Evolutionary conservation across 2,113 vertebrate species (phyloP), one percentile per base, ranked within the genome.

Genomic region (Hippocampus mohnikei): DNA sequence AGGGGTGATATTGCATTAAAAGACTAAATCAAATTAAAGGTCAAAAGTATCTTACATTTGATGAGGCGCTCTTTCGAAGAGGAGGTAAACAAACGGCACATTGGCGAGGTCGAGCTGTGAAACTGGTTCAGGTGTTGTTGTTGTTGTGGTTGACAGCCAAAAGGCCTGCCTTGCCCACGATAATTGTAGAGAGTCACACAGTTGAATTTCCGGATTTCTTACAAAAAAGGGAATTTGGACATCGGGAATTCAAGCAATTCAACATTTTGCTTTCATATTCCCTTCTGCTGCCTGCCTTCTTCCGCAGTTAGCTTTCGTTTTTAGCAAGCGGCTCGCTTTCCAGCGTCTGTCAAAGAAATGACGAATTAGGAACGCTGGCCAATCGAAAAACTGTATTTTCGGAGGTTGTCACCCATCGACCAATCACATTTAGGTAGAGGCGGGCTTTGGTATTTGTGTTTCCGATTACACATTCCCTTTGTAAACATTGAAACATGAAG

Each of bases 281-380:
- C 42, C 3, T 12, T 44, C 63, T 25, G 27, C 52, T 1, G 0
- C 3, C 3, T 52, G 27, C n/a, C 18, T 1, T 67, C 66, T 12
- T 55, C 6, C 37, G 67, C 73, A 40, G 53, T 20, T 69, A 13
- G 8, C 81, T 91, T 90, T 91, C 88, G 65, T 84, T 90, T 50
- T 85, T 88, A 65, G 81, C 73, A 86, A 27, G 23, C 70, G 77
- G 66, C 76, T 72, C 70, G 29, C 9, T n/a, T 9, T 21, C 52
- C 73, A 41, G 15, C 63, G 73, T 80, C 56, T 27, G 67, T 85
- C 79, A 82, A 13, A 0, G n/a, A 16, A 6, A 8, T 8, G 12
- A 33, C 16, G 18, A 42, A 85, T 0, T 0, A 27, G 8, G 8
- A 2, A 0, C 1, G 0, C 8, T 3, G 33, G 23, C 88, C 81